Evolutionary conservation across 1,140 invertebrate species (phyloP), one percentile per base, ranked within the genome.

Genomic region (Battus philenor): DNA sequence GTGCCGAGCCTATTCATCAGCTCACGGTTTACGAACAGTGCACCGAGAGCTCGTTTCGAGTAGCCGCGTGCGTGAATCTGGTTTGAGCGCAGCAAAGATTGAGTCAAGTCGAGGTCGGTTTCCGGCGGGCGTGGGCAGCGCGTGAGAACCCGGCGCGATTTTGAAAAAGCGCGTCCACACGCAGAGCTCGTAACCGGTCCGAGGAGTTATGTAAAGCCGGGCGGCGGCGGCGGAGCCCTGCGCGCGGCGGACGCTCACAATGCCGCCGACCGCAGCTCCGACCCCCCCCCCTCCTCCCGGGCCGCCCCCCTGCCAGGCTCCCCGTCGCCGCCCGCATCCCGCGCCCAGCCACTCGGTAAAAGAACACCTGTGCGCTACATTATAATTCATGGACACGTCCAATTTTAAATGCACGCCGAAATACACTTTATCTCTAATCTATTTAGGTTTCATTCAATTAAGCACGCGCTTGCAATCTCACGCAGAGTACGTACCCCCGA

Each of bases 351-450:
- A 11, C 36, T 20, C 34, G 34, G 34, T 38, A 38, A 38, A 38
- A 38, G 34, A 20, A 38, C 34, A 38, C 34, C 34, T 38, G 34
- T 38, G 34, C 34, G 34, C 34, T 26, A 38, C 34, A 38, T 38
- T 38, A 38, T 38, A 38, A 38, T 38, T 38, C 34, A 38, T 38
- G 34, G 34, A 38, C 34, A 38, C 34, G 34, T 38, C 34, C 18
- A 24, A 38, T 39, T 39, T 39, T 39, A 26, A 39, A 39, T 39
- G 36, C 36, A 39, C 20, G 18, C 36, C 20, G 36, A 39, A 39
- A 39, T 39, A 39, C 18, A 24, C 36, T 36, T 24, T 39, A 39
- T 39, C 20, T 26, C 9, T 39, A 39, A 39, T 39, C 15, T 26
- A 24, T 10, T 39, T 39, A 26, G 20, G 20, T 24, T 20, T 26